These are phyloP conservation scores for Salpingus planirostris DNA, from an alignment of 2,888 invertebrate species.

Conservation along the genomic window DNA sequence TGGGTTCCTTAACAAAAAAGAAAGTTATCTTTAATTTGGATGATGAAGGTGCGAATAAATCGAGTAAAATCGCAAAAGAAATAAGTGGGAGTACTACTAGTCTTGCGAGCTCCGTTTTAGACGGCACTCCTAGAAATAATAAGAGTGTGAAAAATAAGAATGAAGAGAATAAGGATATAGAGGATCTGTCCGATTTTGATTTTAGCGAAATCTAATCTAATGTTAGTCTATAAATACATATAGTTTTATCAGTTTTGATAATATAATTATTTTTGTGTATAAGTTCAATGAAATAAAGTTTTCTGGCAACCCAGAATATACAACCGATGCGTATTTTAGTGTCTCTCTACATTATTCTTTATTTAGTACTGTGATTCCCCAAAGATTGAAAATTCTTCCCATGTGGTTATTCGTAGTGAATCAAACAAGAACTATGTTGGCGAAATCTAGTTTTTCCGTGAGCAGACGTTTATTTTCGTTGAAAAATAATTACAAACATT, in stretches of 20 bases:
- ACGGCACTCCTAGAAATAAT: slow-evolving; percentile 12
- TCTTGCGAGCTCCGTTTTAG: slow-evolving; percentile 24
- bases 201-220: slow-evolving; percentile 16
- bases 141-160: slow-evolving; percentile 1
- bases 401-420: too few species aligned
- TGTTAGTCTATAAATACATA: too few species aligned
- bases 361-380: too few species aligned
- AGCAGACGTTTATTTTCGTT: background rate
- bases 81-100: slow-evolving; percentile 23
- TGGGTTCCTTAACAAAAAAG: slow-evolving; percentile 50
- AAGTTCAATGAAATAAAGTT: too few species aligned
- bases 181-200: slow-evolving; percentile 25
- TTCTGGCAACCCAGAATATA: too few species aligned
- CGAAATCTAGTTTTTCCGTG: too few species aligned
- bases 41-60: slow-evolving; percentile 6
- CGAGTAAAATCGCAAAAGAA: slow-evolving; percentile 9
- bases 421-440: too few species aligned
- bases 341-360: too few species aligned
- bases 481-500: too few species aligned
- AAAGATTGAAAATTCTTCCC: too few species aligned
- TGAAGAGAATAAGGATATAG: slow-evolving; percentile 10
- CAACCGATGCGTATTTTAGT: too few species aligned
- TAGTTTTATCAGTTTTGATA: background rate
- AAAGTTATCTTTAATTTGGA: slow-evolving; percentile 57
- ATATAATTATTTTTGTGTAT: too few species aligned